Percentiles rank a stretch among this genome's conserved stretches.
phyloP scores from a whole-genome alignment of 2,888 invertebrate species.

The Drosophila mimica region DNA sequence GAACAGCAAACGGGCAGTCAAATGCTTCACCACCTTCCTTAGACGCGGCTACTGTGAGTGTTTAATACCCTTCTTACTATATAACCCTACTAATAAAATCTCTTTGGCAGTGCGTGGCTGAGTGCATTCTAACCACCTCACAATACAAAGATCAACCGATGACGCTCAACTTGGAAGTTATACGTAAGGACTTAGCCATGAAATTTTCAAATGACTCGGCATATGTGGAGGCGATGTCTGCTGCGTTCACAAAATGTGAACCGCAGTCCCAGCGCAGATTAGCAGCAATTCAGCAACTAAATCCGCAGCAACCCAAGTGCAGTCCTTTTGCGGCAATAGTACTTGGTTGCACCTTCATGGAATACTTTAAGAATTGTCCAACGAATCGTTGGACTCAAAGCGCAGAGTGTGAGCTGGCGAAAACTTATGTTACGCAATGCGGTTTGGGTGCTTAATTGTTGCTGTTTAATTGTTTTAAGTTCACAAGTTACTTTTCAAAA shows the following conservation, averaged over 20 bases:
- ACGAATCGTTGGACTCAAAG: constrained; percentile 80
- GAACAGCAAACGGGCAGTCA: constrained; percentile 60
- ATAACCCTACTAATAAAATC: not conserved
- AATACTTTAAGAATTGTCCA: constrained; percentile 84
- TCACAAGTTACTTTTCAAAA: constrained; percentile 15
- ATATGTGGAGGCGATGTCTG: constrained; percentile 77
- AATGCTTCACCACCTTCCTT: constrained; percentile 60
- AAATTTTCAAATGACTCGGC: constrained; percentile 78
- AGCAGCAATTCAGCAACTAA: constrained; percentile 64
- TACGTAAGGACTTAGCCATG: constrained; percentile 68
- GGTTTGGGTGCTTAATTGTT: constrained; percentile 68
- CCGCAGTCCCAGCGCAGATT: constrained; percentile 74
- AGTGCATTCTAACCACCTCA: constrained; percentile 81
- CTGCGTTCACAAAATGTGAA: constrained; percentile 78
- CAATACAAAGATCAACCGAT: constrained; percentile 73
- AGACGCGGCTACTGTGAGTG: constrained; percentile 77
- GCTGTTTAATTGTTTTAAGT: constrained; percentile 12
- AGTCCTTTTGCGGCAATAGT: constrained; percentile 83
- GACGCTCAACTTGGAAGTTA: constrained; percentile 61
- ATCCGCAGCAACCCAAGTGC: constrained; percentile 63
- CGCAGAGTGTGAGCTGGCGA: constrained; percentile 78
- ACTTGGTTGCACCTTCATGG: constrained; percentile 83
- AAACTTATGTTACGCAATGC: constrained; percentile 82
- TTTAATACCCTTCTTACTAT: not conserved
- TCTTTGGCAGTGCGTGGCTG: constrained; percentile 80